phyloP scores from a whole-genome alignment of 53 echinoderm and acorn worm genomes.

The Pentamera pediparva region DNA sequence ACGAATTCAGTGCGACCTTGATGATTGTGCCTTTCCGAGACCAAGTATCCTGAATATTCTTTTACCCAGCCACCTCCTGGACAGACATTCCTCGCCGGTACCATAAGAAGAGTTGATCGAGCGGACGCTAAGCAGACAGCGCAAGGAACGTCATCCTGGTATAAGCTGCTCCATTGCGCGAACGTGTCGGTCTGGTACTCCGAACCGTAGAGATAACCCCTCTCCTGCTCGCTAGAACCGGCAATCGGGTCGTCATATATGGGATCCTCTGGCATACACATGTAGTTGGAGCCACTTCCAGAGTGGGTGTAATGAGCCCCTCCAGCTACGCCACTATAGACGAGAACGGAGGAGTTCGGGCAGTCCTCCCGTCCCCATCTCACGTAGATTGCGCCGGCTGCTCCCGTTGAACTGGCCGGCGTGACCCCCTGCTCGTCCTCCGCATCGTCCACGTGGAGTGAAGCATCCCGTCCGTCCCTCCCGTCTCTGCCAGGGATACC shows the following conservation, averaged over 20 bases:
- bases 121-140: conserved; percentile 48
- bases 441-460: no score
- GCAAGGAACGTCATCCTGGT: conserved; percentile 19
- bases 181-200: conserved; percentile 39
- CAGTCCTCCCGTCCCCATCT: conserved; percentile 4
- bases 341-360: not conserved
- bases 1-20: not conserved
- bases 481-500: conserved; percentile 10
- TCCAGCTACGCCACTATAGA: conserved; percentile 35
- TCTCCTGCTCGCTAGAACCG: not conserved
- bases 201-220: conserved; percentile 27
- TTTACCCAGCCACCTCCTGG: conserved; percentile 42
- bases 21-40: conserved; percentile 6
- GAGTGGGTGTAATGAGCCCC: conserved; percentile 38
- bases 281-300: conserved; percentile 49
- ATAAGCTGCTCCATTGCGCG: not conserved
- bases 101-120: conserved; percentile 37
- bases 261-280: conserved; percentile 55
- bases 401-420: no score
- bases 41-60: conserved; percentile 52
- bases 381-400: not conserved
- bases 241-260: conserved; percentile 42
- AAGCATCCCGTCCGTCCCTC: conserved; percentile 13
- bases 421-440: no score
- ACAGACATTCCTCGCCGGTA: conserved; percentile 59